Percentiles rank a stretch among this genome's conserved stretches.
These are phyloP conservation scores for Eugnorisma glareosa DNA, from an alignment of 2,888 invertebrate species.

Conservation along the genomic window DNA sequence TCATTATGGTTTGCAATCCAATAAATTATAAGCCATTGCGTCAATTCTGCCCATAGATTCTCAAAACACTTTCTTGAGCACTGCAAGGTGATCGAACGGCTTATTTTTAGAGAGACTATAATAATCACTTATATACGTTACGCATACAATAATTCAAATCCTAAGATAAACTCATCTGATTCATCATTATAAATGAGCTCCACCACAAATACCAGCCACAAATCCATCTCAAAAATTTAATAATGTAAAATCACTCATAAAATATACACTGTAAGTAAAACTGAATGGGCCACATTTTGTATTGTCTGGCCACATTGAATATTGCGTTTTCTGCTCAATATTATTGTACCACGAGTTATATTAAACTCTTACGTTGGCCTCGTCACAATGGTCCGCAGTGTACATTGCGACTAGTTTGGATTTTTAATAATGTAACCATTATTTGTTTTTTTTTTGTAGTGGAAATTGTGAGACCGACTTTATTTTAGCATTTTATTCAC, in stretches of 20 bases:
- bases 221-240: slow-evolving; percentile 49
- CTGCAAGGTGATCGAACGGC: neutral
- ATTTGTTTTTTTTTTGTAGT: slow-evolving; percentile 9
- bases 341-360: slow-evolving; percentile 75
- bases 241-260: slow-evolving; percentile 38
- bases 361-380: slow-evolving; percentile 76
- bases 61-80: neutral
- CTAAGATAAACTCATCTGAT: slow-evolving; percentile 21
- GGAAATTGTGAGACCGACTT: neutral
- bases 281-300: slow-evolving; percentile 57
- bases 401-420: slow-evolving; percentile 55
- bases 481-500: slow-evolving; percentile 14
- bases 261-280: slow-evolving; percentile 49
- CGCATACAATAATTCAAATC: neutral
- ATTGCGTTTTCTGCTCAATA: slow-evolving; percentile 76
- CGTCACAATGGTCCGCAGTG: slow-evolving; percentile 70
- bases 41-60: no score
- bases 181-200: slow-evolving; percentile 19
- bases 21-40: neutral
- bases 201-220: neutral
- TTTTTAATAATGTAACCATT: slow-evolving; percentile 49
- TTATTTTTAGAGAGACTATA: slow-evolving; percentile 16
- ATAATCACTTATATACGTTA: neutral
- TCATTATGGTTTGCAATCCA: neutral
- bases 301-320: slow-evolving; percentile 71